Base-by-base conservation (phyloP, 2,797 vertebrate genomes). In the Tokudaia tokunoshimensis region DNA sequence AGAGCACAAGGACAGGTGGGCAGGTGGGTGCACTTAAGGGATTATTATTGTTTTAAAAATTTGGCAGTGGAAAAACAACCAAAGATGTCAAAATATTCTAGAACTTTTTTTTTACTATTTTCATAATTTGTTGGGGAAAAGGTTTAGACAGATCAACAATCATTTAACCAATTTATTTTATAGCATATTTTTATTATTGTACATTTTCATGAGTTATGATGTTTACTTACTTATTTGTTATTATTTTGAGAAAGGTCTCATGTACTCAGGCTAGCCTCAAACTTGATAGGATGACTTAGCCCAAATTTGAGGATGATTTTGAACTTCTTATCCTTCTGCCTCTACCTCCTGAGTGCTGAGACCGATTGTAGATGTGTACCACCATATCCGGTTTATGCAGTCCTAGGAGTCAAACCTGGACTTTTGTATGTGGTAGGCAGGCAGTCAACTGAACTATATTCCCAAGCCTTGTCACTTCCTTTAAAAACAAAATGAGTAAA, bases 401-500 rank as follows among this genome's bases (percentile, higher is more conserved):
- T n/a, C 47, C 47, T 34, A 19, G 15, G 76, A 15, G 6, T 26
- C 22, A 44, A 47, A 8, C 26, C 76, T 31, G 44, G 11, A 76
- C 19, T 11, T 50, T 78, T 26, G 41, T 47, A 15, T 47, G 15
- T 50, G 44, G 6, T 29, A 52, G 78, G 75, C 75, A 78, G 26
- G 26, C 44, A 6, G 26, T 17, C 78, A 34, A 6, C 50, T 52
- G 14, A 79, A 31, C 78, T 79, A 52, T 34, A 52, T 79, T 47
- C 26, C 13, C 75, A 78, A 26, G 44, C 78, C 75, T 47, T 91
- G 72, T 72, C 13, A 76, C 2, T 1, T 1, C 7, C 55, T 95
- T 85, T 82, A 55, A 86, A 89, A 47, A 26, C 79, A 94, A 19
- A 92, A 90, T 74, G 82, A 94, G 14, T 72, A 91, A 84, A 72